These are phyloP conservation scores for Sarcophaga bullata DNA, from an alignment of 1,140 invertebrate genomes.

Conservation along the genomic window DNA sequence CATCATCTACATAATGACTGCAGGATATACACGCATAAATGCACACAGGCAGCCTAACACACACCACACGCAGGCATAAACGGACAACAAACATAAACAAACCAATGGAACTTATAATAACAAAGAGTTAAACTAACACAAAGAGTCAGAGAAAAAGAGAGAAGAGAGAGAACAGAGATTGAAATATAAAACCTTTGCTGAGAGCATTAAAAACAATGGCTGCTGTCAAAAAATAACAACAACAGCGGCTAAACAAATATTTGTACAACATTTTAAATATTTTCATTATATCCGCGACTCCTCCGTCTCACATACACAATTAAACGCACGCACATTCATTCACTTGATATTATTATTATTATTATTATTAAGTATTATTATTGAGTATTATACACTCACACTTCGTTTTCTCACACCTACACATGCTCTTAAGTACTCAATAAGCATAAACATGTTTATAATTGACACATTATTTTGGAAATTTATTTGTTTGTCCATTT, in stretches of 20 bases:
- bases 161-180: too few relatives aligned
- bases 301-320: background rate
- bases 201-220: too few relatives aligned
- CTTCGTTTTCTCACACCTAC: background rate
- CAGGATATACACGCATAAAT: background rate
- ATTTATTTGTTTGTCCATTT: background rate
- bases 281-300: constrained; percentile 14
- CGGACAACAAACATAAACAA: background rate
- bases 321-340: too few relatives aligned
- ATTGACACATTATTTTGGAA: constrained; percentile 16
- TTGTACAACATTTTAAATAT: constrained; percentile 9
- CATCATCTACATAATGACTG: too few relatives aligned
- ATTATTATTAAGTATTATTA: too few relatives aligned
- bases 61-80: background rate
- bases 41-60: background rate
- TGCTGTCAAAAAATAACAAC: background rate
- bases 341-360: too few relatives aligned
- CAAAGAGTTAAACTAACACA: too few relatives aligned
- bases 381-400: too few relatives aligned
- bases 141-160: too few relatives aligned
- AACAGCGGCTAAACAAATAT: background rate
- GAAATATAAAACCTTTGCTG: too few relatives aligned
- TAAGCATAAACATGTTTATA: constrained; percentile 1
- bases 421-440: background rate
- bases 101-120: background rate